phyloP scores from a whole-genome alignment of 2,888 invertebrate species.

The Caenorhabditis panamensis region DNA sequence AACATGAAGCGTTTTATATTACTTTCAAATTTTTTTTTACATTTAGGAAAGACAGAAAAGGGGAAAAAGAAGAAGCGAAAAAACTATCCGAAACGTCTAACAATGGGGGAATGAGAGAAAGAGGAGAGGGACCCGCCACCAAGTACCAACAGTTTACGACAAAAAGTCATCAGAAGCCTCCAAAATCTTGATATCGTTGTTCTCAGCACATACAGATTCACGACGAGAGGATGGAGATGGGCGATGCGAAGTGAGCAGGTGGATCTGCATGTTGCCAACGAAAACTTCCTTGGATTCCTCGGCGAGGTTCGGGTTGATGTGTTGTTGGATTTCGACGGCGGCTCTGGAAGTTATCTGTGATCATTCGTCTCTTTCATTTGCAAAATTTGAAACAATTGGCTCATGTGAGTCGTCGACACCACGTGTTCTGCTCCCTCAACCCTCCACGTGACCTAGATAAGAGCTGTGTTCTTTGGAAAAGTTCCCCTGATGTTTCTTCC shows the following conservation, averaged over 20 bases:
- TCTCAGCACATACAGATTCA: slow-evolving; percentile 54
- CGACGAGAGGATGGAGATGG: slow-evolving; percentile 46
- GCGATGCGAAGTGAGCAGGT: slow-evolving; percentile 55
- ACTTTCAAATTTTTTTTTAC: no score
- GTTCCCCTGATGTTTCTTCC: no score
- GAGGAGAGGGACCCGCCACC: slow-evolving; percentile 18
- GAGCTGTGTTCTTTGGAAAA: no score
- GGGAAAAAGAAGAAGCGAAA: no score
- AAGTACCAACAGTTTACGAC: slow-evolving; percentile 17
- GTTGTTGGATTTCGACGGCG: slow-evolving; percentile 58
- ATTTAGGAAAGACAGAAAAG: not conserved
- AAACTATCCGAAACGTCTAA: slow-evolving; percentile 26
- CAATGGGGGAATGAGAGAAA: slow-evolving; percentile 16
- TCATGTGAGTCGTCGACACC: no score
- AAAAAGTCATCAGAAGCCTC: slow-evolving; percentile 60
- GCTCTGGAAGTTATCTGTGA: slow-evolving; percentile 38
- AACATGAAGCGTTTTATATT: not conserved
- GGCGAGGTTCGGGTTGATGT: slow-evolving; percentile 47
- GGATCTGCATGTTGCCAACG: slow-evolving; percentile 59
- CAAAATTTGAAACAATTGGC: no score
- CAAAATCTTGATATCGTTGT: slow-evolving; percentile 58
- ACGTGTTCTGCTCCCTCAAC: no score
- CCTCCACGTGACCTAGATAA: no score
- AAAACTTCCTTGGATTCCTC: slow-evolving; percentile 53
- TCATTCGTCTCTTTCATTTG: no score